Conservation (phyloP, 2,113 vertebrate species). For the Cyanistes caeruleus region DNA sequence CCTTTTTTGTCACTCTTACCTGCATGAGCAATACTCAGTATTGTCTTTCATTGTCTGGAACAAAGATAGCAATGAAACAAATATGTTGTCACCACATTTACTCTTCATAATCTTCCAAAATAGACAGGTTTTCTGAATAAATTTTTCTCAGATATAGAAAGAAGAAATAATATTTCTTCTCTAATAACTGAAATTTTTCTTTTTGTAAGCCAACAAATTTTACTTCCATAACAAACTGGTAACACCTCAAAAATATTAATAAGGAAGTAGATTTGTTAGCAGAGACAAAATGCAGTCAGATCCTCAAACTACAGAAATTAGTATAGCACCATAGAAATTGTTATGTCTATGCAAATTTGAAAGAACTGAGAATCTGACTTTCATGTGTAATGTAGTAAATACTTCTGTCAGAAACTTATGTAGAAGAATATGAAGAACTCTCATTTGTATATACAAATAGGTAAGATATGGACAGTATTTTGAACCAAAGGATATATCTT, state of each 20-base stretch:
- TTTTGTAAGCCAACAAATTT: background rate
- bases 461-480: background rate
- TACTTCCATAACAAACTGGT: background rate
- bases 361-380: slow-evolving; percentile 25
- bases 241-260: background rate
- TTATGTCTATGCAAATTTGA: background rate
- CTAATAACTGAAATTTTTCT: background rate
- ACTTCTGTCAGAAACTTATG: background rate
- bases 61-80: background rate
- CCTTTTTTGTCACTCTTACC: background rate
- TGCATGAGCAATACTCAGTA: background rate
- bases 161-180: background rate
- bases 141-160: background rate
- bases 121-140: background rate
- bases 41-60: background rate
- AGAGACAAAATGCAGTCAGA: background rate
- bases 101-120: background rate
- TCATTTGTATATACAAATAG: background rate
- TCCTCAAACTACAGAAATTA: background rate
- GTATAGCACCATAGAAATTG: slow-evolving; percentile 5
- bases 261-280: background rate
- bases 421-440: background rate
- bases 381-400: background rate
- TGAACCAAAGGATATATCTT: background rate
- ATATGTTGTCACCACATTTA: background rate